Evolutionary conservation across 2,797 vertebrate genomes (phyloP), one percentile per base, ranked within the genome.

Genomic region (Pelodytes ibericus): DNA sequence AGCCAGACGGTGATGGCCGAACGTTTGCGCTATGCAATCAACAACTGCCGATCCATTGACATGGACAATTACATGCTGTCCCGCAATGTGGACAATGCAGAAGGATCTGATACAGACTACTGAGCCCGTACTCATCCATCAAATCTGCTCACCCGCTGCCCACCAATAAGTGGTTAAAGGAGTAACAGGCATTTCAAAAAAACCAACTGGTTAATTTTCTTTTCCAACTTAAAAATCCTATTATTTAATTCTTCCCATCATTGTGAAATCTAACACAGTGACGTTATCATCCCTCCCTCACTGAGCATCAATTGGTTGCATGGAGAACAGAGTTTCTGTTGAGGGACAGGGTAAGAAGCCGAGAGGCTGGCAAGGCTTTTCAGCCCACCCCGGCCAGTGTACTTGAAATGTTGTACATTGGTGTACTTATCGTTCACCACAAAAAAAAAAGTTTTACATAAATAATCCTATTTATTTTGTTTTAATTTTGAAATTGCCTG

Each of bases 381-480:
- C 87, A 89, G 86, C 88, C 78, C 82, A 83, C 83, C 61, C 63
- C 56, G 31, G 56, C 80, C 83, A 86, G 88, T 88, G 88, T 91
- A 92, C 83, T 91, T 89, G 84, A 88, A 86, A 85, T 88, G 89
- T 91, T 98, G 96, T 99, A 98, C 90, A 97, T 73, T 97, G 95
- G 94, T 99, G 96, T 97, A 98, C 70, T 95, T 96, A 96, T 98
- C 95, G 93, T 95, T 97, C 93, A 93, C 94, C 95, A 93, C 92
- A 65, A n/a, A 90, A 93, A 93, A 93, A 90, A 90, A 90, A 93
- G 94, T 96, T 97, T 97, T 96, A 95, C 95, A 95, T 96, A 90
- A 91, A 92, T 95, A 93, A 94, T 93, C 94, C 94, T 96, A 90
- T 93, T 98, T 99, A 98, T 99, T 98, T 98, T 95, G 95, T 95